Conservation (phyloP, 2,113 vertebrate species). For the Onychostruthus taczanowskii region DNA sequence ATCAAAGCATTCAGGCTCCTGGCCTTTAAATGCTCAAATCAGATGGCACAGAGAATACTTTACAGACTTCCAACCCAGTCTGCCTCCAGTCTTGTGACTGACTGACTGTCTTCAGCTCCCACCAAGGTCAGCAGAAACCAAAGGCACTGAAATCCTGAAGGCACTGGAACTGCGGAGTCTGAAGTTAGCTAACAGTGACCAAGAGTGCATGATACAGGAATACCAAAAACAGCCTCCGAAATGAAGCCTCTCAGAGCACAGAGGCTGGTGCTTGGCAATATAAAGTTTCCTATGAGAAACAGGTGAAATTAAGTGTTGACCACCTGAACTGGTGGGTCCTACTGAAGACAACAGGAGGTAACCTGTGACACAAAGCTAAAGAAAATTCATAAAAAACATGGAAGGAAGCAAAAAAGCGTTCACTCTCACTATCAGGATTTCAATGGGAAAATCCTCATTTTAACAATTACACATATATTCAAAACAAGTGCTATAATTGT, state of each 20-base stretch:
- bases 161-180: neutral
- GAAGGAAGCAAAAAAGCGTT: neutral
- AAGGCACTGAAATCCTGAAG: neutral
- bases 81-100: conserved; percentile 2
- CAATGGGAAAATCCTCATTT: conserved; percentile 22
- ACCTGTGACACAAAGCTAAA: neutral
- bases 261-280: neutral
- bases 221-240: neutral
- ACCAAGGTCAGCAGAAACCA: neutral
- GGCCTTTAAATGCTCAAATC: conserved; percentile 32
- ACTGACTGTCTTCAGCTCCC: neutral
- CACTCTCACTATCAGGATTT: neutral
- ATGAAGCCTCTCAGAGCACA: neutral
- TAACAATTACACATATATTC: conserved; percentile 48
- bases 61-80: neutral
- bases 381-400: neutral
- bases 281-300: neutral
- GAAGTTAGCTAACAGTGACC: neutral
- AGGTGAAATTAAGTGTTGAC: neutral
- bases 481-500: conserved; percentile 48
- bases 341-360: neutral
- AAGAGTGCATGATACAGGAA: neutral
- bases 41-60: conserved; percentile 2
- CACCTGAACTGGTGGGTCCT: neutral
- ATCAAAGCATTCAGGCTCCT: neutral